Evolutionary conservation across 2,113 vertebrate species (phyloP), one percentile per base, ranked within the genome.

Genomic region (Ictidomys tridecemlineatus): DNA sequence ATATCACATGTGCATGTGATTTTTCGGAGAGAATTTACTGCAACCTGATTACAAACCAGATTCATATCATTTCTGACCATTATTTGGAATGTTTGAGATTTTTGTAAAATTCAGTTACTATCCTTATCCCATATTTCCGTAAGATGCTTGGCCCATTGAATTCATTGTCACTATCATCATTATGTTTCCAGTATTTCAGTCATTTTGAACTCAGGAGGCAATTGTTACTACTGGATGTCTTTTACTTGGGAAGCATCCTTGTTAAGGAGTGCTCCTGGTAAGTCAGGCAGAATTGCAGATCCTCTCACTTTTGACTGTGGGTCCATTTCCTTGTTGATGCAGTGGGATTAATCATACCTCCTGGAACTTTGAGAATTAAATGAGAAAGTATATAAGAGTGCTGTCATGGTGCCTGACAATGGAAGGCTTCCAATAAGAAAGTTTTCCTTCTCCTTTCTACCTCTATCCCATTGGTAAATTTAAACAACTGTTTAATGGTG

Each of bases 1-100:
- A 76, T 65, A 17, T 5, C 16, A 39, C n/a, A 22, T 56, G n/a
- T 85, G 70, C 7, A 80, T 51, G 30, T 65, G 26, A 34, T 70
- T 88, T 94, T 93, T 42, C 83, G 74, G 22, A 77, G 51, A 88
- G 42, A 91, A 92, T 85, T 69, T 72, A 93, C 26, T 51, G 28
- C 37, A 82, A 5, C 30, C 67, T 45, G 8, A 67, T 96, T 84
- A 80, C 45, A 89, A 70, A 10, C 26, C 83, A 76, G 37, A 67
- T 84, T 94, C 37, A 30, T 79, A 83, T 74, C 32, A 70, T 93
- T 13, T 78, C 63, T 39, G 61, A 76, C 28, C 79, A 12, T 32
- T 92, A 70, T 42, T 79, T 34, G 87, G 37, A 67, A 39, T 63
- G 73, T 63, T 45, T 78, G 73, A 77, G 53, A 61, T 37, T 89